phyloP scores from a whole-genome alignment of 2,113 vertebrate species.

The Jacana jacana region DNA sequence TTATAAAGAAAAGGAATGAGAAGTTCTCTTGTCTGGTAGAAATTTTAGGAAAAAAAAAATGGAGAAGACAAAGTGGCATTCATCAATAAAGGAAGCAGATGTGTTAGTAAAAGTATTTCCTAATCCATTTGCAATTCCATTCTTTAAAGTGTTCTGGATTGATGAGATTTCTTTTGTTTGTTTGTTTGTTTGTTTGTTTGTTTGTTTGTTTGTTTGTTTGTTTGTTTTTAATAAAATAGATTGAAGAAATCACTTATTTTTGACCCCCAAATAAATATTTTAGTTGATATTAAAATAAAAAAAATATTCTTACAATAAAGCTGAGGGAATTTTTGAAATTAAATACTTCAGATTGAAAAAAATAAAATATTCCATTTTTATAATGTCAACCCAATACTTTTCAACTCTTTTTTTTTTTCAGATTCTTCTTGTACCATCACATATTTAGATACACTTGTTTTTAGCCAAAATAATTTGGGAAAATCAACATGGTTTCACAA shows the following conservation, averaged over 20 bases:
- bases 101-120: background rate
- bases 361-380: background rate
- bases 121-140: background rate
- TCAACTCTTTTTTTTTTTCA: background rate
- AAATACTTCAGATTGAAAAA: background rate
- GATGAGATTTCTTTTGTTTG: background rate
- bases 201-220: too few relatives aligned
- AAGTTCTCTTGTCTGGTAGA: background rate
- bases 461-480: background rate
- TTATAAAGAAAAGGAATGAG: background rate
- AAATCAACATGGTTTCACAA: background rate
- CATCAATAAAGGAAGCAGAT: background rate
- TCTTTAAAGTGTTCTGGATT: background rate
- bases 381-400: background rate
- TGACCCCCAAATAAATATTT: background rate
- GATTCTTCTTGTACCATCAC: background rate
- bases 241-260: background rate
- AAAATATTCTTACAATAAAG: background rate
- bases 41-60: background rate
- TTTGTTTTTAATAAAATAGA: too few relatives aligned
- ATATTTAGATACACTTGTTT: background rate
- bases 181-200: too few relatives aligned
- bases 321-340: background rate
- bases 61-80: background rate
- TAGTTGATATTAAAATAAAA: background rate